A percentile compares a stretch with the other conserved stretches of the same genome.
These are phyloP conservation scores for Pollimyrus isidori DNA, from an alignment of 2,113 vertebrate genomes.

Conservation along the genomic window DNA sequence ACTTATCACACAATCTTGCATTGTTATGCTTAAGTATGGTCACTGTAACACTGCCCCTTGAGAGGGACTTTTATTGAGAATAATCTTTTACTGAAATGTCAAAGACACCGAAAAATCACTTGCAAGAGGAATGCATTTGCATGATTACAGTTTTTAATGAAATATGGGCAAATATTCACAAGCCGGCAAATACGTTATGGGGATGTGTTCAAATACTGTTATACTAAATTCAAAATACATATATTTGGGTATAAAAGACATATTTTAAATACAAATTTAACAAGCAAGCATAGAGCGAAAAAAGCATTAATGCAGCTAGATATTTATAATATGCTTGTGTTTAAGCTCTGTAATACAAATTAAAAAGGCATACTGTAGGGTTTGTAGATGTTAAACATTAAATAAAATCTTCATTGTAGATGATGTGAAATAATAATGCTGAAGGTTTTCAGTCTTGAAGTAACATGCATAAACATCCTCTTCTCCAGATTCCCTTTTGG, in stretches of 20 bases:
- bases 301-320: background rate
- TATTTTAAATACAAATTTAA: conserved; percentile 44
- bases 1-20: background rate
- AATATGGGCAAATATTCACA: background rate
- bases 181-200: background rate
- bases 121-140: background rate
- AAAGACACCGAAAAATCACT: background rate
- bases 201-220: background rate
- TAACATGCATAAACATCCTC: background rate
- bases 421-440: background rate
- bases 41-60: background rate
- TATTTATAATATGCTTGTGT: background rate
- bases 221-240: conserved; percentile 53
- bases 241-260: conserved; percentile 60
- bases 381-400: conserved; percentile 2
- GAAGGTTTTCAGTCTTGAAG: background rate
- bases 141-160: background rate
- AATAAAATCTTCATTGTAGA: background rate
- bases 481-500: background rate
- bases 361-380: background rate
- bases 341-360: background rate
- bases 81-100: background rate
- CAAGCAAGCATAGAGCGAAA: background rate
- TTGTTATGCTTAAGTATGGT: background rate
- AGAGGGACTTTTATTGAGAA: background rate